phyloP scores from a whole-genome alignment of 2,888 invertebrate genomes.

The Eupeodes luniger region DNA sequence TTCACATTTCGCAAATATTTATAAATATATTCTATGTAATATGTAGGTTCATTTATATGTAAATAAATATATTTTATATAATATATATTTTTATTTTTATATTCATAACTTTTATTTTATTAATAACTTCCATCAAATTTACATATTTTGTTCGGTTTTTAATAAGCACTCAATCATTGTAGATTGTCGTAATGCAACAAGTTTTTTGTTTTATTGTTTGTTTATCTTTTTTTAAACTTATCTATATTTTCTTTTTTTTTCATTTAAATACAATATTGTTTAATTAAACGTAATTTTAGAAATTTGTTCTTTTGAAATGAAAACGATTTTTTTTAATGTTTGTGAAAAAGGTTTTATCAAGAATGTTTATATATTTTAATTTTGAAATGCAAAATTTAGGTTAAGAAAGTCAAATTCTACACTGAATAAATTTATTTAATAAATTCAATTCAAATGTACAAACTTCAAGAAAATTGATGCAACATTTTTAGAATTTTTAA shows the following conservation, averaged over 20 bases:
- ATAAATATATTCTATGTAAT: constrained; percentile 48
- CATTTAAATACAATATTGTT: too few species aligned
- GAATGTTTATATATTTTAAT: too few species aligned
- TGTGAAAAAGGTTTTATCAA: too few species aligned
- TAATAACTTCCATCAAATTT: constrained; percentile 54
- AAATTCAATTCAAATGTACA: too few species aligned
- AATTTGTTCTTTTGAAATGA: background rate
- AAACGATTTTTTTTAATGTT: background rate
- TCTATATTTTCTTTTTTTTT: background rate
- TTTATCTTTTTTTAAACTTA: background rate
- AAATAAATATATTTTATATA: constrained; percentile 20
- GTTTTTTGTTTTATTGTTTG: constrained; percentile 32
- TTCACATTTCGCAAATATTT: constrained; percentile 38
- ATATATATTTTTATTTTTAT: constrained; percentile 16
- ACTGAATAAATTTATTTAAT: too few species aligned
- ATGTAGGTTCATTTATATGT: constrained; percentile 27
- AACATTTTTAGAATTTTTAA: too few species aligned
- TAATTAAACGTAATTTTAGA: background rate
- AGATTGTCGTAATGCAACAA: constrained; percentile 73
- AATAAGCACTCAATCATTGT: constrained; percentile 65
- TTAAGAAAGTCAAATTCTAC: too few species aligned
- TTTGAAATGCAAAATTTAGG: too few species aligned
- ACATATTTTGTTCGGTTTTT: constrained; percentile 46
- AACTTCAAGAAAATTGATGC: too few species aligned
- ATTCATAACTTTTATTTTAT: constrained; percentile 19